A percentile compares a stretch with the other conserved stretches of the same genome.
Evolutionary conservation across 2,113 vertebrate species (phyloP).

Genomic region (Phylloscopus whistleri): DNA sequence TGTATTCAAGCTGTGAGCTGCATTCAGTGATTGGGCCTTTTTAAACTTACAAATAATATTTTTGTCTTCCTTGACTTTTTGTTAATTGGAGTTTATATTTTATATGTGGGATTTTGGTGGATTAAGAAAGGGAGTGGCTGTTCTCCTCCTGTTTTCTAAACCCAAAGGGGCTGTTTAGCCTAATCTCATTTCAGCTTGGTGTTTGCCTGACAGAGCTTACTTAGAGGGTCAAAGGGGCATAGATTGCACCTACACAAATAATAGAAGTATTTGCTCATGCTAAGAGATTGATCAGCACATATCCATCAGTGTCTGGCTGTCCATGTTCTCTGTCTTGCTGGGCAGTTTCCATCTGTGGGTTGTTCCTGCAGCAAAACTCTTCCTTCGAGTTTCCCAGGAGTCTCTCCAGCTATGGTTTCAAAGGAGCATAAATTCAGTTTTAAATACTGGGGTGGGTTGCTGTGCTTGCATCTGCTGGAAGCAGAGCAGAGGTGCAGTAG

Average conservation of each 20-base stretch:
- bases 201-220: slow-evolving; percentile 10
- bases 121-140: slow-evolving; percentile 17
- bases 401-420: neutral
- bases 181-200: slow-evolving; percentile 17
- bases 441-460: neutral
- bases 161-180: neutral
- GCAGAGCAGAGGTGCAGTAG: neutral
- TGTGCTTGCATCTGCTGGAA: neutral
- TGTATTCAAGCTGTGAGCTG: neutral
- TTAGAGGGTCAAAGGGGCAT: neutral
- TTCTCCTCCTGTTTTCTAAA: slow-evolving; percentile 1
- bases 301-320: neutral
- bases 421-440: neutral
- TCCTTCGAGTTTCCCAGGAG: neutral
- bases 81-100: neutral
- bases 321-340: rapidly evolving
- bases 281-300: neutral
- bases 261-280: neutral
- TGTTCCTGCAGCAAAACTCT: neutral
- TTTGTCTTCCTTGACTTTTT: neutral
- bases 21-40: neutral
- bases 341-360: neutral
- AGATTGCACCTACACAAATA: slow-evolving; percentile 20
- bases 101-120: neutral
- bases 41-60: slow-evolving; percentile 13